These are phyloP conservation scores for Erynnis tages DNA, from an alignment of 2,888 invertebrate genomes.

Conservation along the genomic window DNA sequence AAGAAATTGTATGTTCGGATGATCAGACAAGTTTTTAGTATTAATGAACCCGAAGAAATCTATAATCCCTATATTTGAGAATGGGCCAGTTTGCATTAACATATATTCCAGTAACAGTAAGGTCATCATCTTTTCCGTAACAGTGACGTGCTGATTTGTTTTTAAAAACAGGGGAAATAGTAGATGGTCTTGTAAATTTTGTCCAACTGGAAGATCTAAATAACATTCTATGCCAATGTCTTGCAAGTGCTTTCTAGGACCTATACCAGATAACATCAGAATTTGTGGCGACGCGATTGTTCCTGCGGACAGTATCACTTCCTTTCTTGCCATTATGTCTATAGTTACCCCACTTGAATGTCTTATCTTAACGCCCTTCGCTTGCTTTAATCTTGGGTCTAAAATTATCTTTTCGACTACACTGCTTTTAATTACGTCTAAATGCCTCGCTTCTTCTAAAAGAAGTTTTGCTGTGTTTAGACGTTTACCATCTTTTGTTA, in stretches of 20 bases:
- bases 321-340: constrained; percentile 57
- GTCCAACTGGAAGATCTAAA: constrained; percentile 65
- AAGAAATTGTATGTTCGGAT: constrained; percentile 78
- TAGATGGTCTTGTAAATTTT: constrained; percentile 77
- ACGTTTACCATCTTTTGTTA: constrained; percentile 66
- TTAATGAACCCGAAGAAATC: constrained; percentile 77
- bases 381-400: constrained; percentile 59
- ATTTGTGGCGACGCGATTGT: constrained; percentile 73
- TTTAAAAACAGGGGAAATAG: constrained; percentile 48
- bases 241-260: constrained; percentile 57
- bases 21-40: constrained; percentile 56
- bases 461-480: constrained; percentile 76
- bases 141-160: constrained; percentile 35
- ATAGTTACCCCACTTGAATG: constrained; percentile 49
- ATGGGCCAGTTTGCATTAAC: constrained; percentile 66
- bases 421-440: constrained; percentile 70
- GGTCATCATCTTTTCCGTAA: constrained; percentile 39
- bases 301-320: constrained; percentile 75
- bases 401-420: constrained; percentile 73
- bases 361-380: constrained; percentile 59
- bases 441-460: constrained; percentile 49
- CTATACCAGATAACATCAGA: constrained; percentile 77
- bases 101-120: constrained; percentile 69
- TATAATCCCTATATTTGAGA: constrained; percentile 61
- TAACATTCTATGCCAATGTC: constrained; percentile 54